Base-by-base conservation (phyloP, 2,797 vertebrate genomes). In the Buphagus erythrorhynchus region DNA sequence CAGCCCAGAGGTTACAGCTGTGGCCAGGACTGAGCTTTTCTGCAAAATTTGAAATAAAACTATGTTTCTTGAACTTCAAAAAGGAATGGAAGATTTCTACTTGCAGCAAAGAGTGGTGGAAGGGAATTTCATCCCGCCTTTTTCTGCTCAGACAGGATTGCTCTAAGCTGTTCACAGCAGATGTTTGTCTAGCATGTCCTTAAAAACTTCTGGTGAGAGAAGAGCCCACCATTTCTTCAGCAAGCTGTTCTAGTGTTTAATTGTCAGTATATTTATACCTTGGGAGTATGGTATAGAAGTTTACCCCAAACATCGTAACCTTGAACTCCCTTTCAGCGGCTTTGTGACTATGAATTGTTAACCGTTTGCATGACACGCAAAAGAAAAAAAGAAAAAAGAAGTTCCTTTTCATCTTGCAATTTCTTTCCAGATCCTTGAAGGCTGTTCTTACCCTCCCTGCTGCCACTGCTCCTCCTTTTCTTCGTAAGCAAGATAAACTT, bases 141-240 rank as follows among this genome's bases (percentile, higher is more conserved):
- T 78, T 68, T 61, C 57, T 91, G 24, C 73, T 91, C 86, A 90
- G 90, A 95, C 86, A 42, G 82, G 91, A 95, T 97, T 94, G 86
- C 75, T 93, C 46, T 94, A 83, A 96, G 82, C 93, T 95, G 86
- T 93, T 92, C 31, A 58, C 28, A 87, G 26, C 96, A 96, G 88
- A 83, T 96, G 88, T 94, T 97, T 94, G 91, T 93, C 87, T 96
- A 65, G 79, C 13, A 1, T 75, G 58, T 88, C 93, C 86, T 93
- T 94, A 83, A 77, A 85, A 93, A 88, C 66, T 95, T 90, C 54
- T 94, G 82, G 62, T 73, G 79, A 62, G 79, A 67, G 79, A 75
- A 84, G 73, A 93, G 76, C 83, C 46, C 73, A 72, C 85, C 25
- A 15, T 86, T 71, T 75, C 11, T 55, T 72, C 82, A 68, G 58